phyloP scores from a whole-genome alignment of 2,113 vertebrate species.

The Archilochus colubris region DNA sequence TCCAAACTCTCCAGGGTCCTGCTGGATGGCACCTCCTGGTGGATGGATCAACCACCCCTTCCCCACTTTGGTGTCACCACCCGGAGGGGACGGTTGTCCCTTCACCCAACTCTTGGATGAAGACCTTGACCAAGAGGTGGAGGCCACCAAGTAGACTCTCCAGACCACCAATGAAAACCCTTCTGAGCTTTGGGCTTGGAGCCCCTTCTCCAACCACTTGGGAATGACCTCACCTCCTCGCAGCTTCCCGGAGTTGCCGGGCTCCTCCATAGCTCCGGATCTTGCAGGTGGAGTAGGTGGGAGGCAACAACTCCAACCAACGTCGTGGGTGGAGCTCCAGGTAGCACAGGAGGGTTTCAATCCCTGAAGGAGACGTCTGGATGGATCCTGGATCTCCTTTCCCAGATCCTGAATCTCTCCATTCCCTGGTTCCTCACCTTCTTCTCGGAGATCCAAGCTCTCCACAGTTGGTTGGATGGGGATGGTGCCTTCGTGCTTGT shows the following conservation, averaged over 20 bases:
- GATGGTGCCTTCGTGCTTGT: conserved; percentile 82
- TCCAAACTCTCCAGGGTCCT: no score
- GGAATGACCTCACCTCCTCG: conserved; percentile 66
- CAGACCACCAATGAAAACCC: no score
- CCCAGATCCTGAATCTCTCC: no score
- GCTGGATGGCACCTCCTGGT: no score
- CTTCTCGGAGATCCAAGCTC: conserved; percentile 85
- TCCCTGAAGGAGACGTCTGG: conserved; percentile 63
- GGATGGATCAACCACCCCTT: no score
- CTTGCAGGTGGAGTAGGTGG: conserved; percentile 80
- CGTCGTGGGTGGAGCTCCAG: conserved; percentile 86
- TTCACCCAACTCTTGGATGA: no score
- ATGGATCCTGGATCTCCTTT: neutral
- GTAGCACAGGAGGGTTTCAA: conserved; percentile 91
- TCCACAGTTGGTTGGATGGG: conserved; percentile 82
- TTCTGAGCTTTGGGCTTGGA: no score
- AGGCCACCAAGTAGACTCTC: no score
- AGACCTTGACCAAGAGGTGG: no score
- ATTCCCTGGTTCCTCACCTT: conserved; percentile 72
- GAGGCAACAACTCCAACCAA: conserved; percentile 86
- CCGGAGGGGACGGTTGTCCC: no score
- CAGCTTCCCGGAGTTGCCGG: conserved; percentile 77
- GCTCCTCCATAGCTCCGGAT: conserved; percentile 83
- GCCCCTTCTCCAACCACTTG: neutral
- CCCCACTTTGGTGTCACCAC: no score